These are phyloP conservation scores for Sapayoa aenigma DNA, from an alignment of 2,113 vertebrate species.

Conservation along the genomic window DNA sequence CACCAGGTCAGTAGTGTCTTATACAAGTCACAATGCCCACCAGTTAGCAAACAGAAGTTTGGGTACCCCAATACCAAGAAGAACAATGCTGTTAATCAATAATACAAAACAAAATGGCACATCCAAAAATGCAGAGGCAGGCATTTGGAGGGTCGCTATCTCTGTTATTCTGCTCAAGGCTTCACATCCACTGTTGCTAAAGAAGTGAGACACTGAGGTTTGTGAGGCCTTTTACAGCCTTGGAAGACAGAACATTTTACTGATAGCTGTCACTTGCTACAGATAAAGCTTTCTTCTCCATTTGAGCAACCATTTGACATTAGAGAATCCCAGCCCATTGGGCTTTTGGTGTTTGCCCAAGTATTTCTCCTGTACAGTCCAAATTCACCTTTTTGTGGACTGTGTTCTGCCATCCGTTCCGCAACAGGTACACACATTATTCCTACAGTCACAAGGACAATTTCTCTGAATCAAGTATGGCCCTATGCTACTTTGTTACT, in stretches of 20 bases:
- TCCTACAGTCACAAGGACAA: not conserved
- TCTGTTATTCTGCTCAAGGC: not conserved
- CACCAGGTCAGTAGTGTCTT: not conserved
- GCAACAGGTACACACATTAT: rapidly evolving
- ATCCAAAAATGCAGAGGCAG: not conserved
- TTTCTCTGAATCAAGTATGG: not conserved
- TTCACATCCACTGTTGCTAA: not conserved
- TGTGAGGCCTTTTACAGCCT: not conserved
- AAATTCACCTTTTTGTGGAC: not conserved
- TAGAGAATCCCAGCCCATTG: not conserved
- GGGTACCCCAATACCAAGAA: not conserved
- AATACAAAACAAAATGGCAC: not conserved
- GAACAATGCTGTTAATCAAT: not conserved
- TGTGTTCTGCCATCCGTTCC: not conserved
- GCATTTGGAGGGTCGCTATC: not conserved
- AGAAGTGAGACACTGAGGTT: not conserved
- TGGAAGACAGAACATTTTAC: not conserved
- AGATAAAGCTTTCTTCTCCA: not conserved
- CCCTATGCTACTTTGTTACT: not conserved
- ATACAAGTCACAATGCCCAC: not conserved
- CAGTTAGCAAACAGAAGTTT: not conserved
- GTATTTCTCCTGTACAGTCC: not conserved
- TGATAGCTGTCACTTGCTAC: not conserved
- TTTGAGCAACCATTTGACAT: not conserved
- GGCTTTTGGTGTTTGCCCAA: not conserved